These are phyloP conservation scores for Epinotia bilunana DNA, from an alignment of 2,888 invertebrate genomes.

Conservation along the genomic window DNA sequence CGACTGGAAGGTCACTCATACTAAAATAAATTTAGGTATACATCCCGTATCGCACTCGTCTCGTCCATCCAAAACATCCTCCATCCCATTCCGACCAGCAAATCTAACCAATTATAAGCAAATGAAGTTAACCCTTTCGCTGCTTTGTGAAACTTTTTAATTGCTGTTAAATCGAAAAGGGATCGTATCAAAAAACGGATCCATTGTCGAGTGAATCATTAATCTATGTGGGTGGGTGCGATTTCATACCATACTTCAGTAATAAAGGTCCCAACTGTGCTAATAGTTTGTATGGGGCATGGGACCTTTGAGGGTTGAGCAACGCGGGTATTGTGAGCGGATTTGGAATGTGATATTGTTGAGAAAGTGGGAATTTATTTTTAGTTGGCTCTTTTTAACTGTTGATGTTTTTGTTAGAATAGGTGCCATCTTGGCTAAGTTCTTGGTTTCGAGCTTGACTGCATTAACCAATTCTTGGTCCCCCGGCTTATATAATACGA, in stretches of 20 bases:
- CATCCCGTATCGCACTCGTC: slow-evolving; percentile 41
- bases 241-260: slow-evolving; percentile 46
- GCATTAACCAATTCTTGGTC: too few relatives aligned
- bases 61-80: slow-evolving; percentile 47
- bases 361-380: slow-evolving; percentile 36
- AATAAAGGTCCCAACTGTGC: background rate
- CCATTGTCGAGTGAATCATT: slow-evolving; percentile 72
- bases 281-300: slow-evolving; percentile 36
- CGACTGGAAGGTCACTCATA: background rate
- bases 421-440: background rate
- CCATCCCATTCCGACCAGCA: slow-evolving; percentile 49
- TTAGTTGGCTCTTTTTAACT: slow-evolving; percentile 5
- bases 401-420: background rate
- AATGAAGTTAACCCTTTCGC: slow-evolving; percentile 77
- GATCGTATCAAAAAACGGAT: slow-evolving; percentile 67
- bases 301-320: slow-evolving; percentile 48
- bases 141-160: slow-evolving; percentile 79
- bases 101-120: slow-evolving; percentile 73
- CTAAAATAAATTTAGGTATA: background rate
- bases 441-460: background rate
- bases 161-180: slow-evolving; percentile 82
- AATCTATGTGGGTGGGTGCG: slow-evolving; percentile 77
- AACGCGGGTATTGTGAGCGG: slow-evolving; percentile 19
- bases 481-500: too few relatives aligned
- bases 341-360: slow-evolving; percentile 42